Base-by-base conservation (phyloP, 2,113 vertebrate genomes). In the Craseonycteris thonglongyai region DNA sequence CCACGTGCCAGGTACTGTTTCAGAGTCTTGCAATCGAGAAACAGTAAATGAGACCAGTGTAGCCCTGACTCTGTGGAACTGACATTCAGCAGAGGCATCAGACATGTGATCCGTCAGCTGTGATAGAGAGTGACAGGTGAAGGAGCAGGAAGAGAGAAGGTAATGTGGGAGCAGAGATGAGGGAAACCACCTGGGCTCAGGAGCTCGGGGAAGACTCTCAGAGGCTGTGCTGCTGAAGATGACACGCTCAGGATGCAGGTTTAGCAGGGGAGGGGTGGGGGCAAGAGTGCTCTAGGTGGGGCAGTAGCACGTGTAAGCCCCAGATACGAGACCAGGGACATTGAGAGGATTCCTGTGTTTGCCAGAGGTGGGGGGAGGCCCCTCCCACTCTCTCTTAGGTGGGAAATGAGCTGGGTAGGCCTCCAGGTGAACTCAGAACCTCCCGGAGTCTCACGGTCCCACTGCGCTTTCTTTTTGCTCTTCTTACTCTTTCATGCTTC, bases 261-360 rank as follows among this genome's bases (percentile, higher is more conserved):
- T 68, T 35, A 68, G 21, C 54, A 19, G 0, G 22, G 3, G 1
- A n/a, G 12, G 28, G 33, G 28, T 15, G 6, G 8, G 33, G n/a
- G 38, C 33, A 38, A 1, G 14, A 2, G 45, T 24, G 19, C 4
- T 14, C 16, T 19, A 3, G 0, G 30, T 3, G 59, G 47, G 61
- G 51, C 5, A 42, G 68, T n/a, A 75, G 68, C 40, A 19, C 10
- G 11, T 38, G 16, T 6, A 13, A 65, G 74, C 12, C 30, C 18
- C 33, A 45, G 58, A 51, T 47, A 21, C 10, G 54, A 56, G 24
- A 21, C 35, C 22, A n/a, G 66, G 28, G 51, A 9, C 11, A 21
- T 11, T 8, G 59, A 35, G 45, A 22, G 12, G 74, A 49, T 66
- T 49, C 59, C 56, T 7, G 45, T 35, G 21, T 63, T 79, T 84